Evolutionary conservation across 2,888 invertebrate species (phyloP).

Genomic region (Xestia c-nigrum): DNA sequence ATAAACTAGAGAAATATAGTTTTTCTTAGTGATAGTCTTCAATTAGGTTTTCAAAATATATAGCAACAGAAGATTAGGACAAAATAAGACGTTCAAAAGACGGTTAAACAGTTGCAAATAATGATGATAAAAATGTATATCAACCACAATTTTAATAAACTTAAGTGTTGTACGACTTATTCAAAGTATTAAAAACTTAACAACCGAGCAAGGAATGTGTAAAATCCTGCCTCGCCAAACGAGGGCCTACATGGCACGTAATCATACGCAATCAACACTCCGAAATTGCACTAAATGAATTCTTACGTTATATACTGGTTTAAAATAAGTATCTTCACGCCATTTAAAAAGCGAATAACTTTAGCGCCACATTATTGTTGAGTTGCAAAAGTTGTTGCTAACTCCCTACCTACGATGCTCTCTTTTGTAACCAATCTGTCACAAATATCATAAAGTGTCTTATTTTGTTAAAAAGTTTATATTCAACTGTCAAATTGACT

Average conservation of each 20-base stretch:
- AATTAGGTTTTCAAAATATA: not conserved
- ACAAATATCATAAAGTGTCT: constrained; percentile 16
- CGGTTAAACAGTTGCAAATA: not conserved
- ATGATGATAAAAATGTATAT: not conserved
- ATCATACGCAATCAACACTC: constrained; percentile 75
- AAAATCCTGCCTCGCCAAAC: constrained; percentile 65
- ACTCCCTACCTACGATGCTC: constrained; percentile 31
- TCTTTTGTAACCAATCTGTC: not conserved
- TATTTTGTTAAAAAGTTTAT: constrained; percentile 27
- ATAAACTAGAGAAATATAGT: not conserved
- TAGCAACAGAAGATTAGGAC: not conserved
- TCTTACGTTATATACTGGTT: constrained; percentile 75
- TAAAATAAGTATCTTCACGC: constrained; percentile 63
- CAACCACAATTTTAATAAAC: constrained; percentile 5
- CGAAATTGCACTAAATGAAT: constrained; percentile 69
- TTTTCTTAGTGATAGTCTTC: not conserved
- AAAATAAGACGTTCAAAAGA: not conserved
- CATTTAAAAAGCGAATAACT: constrained; percentile 20
- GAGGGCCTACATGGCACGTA: constrained; percentile 72
- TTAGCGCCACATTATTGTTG: constrained; percentile 1
- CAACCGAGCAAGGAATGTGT: constrained; percentile 58
- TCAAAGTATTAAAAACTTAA: constrained; percentile 47
- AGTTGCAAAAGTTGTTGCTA: constrained; percentile 26
- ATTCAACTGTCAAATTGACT: constrained; percentile 50
- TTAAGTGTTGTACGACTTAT: constrained; percentile 37